Conservation (phyloP, 1,140 invertebrate genomes). For the Cecropterus lyciades region DNA sequence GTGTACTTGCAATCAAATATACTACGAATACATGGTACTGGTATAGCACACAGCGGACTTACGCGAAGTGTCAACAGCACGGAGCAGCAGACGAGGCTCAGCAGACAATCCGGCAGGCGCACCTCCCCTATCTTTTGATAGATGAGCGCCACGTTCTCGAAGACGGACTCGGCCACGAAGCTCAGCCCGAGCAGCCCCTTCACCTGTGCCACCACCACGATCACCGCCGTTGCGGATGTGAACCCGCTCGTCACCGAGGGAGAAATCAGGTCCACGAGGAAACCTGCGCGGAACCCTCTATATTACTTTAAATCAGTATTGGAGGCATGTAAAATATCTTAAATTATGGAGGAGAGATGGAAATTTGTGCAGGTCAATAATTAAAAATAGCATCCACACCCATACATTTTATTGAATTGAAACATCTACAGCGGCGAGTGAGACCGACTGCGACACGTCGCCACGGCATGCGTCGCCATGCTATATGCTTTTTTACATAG, state of each 20-base stretch:
- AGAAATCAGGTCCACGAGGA: slow-evolving; percentile 97
- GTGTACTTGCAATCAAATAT: no score
- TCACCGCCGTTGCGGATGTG: slow-evolving; percentile 96
- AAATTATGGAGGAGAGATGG: neutral
- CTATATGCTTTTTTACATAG: no score
- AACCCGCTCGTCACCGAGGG: slow-evolving; percentile 96
- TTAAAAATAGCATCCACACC: no score
- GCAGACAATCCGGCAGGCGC: slow-evolving; percentile 85
- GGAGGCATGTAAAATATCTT: neutral
- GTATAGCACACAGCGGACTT: neutral
- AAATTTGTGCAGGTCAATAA: no score
- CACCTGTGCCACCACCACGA: slow-evolving; percentile 95
- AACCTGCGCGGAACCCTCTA: slow-evolving; percentile 86
- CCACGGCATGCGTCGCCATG: no score
- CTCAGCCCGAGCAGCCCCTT: slow-evolving; percentile 92
- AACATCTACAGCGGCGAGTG: no score
- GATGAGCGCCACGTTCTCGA: slow-evolving; percentile 86
- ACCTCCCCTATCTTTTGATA: slow-evolving; percentile 84
- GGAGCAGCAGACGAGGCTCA: slow-evolving; percentile 88
- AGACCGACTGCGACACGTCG: no score
- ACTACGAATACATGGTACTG: no score
- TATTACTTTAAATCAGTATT: neutral
- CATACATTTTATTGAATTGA: no score
- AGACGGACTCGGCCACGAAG: slow-evolving; percentile 86
- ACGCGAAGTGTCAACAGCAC: slow-evolving; percentile 88